Evolutionary conservation across 2,888 invertebrate genomes (phyloP), one percentile per base, ranked within the genome.

Genomic region (Pinctada fucata): DNA sequence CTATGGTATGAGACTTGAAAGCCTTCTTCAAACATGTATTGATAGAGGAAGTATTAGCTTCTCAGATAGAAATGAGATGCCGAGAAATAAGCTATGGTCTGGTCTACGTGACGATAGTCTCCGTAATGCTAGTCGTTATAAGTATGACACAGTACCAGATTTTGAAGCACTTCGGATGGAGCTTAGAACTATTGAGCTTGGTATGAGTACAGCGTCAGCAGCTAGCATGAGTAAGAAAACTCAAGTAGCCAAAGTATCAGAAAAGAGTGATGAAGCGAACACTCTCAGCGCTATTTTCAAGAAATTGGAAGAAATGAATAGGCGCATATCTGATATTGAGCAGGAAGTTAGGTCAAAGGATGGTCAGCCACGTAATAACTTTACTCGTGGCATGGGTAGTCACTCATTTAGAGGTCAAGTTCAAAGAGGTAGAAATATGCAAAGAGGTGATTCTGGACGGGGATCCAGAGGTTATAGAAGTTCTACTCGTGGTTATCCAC

Each of bases 101-200:
- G 77, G 77, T 66, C 8, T 72, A 2, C 16, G 48, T 13, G 47
- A 16, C 0, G 4, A 10, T 3, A 8, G 8, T 3, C 47, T 77
- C 48, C 52, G 68, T 47, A 45, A 66, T 31, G 51, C 47, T 3
- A 72, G 68, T 66, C n/a, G 66, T 1, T 52, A 77, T 70, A 72
- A 67, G 64, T 66, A 77, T 52, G 77, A 72, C 66, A 71, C 31
- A 58, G n/a, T 58, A 58, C 47, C 16, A 16, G 71, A 50, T 13
- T 50, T 50, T 71, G 71, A 71, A 8, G 51, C 69, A 45, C 48
- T 45, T 13, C 45, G 71, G 6, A 48, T n/a, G n/a, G n/a, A n/a
- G n/a, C 6, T 10, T 69, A 4, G 69, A 65, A 65, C 5, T 31
- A 65, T 65, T 65, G 65, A 65, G 65, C n/a, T 13, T 3, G 4